Base-by-base conservation (phyloP, 2,113 vertebrate genomes). In the Erpornis zantholeuca region DNA sequence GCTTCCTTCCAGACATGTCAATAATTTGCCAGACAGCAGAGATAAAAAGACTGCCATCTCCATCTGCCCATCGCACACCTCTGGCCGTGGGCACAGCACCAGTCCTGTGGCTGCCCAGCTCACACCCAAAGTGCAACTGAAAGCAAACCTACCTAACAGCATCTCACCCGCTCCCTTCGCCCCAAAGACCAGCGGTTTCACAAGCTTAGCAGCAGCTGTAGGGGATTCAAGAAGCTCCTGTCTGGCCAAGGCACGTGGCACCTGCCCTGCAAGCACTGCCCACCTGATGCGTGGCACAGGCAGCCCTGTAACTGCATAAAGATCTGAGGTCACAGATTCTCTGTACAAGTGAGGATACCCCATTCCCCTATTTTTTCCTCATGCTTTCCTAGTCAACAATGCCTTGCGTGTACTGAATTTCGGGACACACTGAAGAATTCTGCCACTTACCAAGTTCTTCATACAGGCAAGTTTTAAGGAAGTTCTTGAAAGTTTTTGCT, bases 211-310 rank as follows among this genome's bases (percentile, higher is more conserved):
- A 85, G 64, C 35, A 89, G 69, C 36, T 60, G 33, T 1, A 45
- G n/a, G 11, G 45, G 13, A 9, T n/a, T n/a, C 18, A 28, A 45
- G 57, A 56, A 91, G 45, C 29, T 45, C 33, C 50, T 52, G 60
- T 12, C 50, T 78, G 63, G 40, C n/a, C 75, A 53, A 77, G 50
- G 20, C 12, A 1, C 0, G 1, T 4, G 20, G 22, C 16, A 36
- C 10, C 40, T 82, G 40, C 63, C 27, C 11, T 0, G 28, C 40
- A 40, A 53, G 23, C 25, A 16, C n/a, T 83, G 61, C 42, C 71
- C 25, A 40, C 11, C 15, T 1, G 0, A 38, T 3, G 10, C 0
- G 0, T 13, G 70, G 22, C n/a, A 49, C 36, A 28, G 10, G 12
- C 10, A 76, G 65, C 52, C 49, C 45, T 47, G 21, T 3, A 35